Conservation (phyloP, 2,888 invertebrate species). For the Pseudoips prasinana region DNA sequence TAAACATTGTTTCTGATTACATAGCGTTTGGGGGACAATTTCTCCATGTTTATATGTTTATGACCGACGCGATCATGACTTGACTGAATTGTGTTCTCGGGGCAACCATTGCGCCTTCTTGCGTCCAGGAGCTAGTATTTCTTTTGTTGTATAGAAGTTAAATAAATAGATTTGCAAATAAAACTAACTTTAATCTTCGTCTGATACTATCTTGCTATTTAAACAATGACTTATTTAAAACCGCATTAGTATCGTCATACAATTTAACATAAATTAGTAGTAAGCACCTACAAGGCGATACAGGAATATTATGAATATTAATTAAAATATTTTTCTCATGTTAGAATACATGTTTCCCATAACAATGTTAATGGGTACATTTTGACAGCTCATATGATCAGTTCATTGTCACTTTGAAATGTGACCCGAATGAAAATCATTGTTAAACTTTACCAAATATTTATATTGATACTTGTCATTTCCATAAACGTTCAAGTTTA, state of each 20-base stretch:
- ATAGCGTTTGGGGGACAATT: too few species aligned
- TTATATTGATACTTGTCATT: conserved; percentile 29
- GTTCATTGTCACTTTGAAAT: conserved; percentile 31
- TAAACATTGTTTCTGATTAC: too few species aligned
- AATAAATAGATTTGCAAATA: too few species aligned
- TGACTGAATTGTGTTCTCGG: too few species aligned
- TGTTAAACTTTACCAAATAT: conserved; percentile 17
- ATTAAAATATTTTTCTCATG: conserved; percentile 15
- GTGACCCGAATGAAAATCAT: conserved; percentile 30
- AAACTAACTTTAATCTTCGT: too few species aligned
- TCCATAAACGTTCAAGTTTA: conserved; percentile 15
- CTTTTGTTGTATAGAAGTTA: too few species aligned
- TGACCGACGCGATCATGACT: too few species aligned
- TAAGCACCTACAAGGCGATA: conserved; percentile 8
- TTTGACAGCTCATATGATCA: conserved; percentile 30
- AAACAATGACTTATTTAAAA: not conserved
- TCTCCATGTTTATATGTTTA: too few species aligned
- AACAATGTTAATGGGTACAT: conserved; percentile 26
- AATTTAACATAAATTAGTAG: conserved; percentile 13
- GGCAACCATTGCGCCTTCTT: too few species aligned
- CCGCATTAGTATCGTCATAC: not conserved
- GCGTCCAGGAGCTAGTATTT: too few species aligned
- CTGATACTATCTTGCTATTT: too few species aligned
- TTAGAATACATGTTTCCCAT: conserved; percentile 16
- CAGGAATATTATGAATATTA: conserved; percentile 17